Percentiles rank a stretch among this genome's conserved stretches.
Evolutionary conservation across 2,113 vertebrate species (phyloP).

Genomic region (Crypturellus undulatus): DNA sequence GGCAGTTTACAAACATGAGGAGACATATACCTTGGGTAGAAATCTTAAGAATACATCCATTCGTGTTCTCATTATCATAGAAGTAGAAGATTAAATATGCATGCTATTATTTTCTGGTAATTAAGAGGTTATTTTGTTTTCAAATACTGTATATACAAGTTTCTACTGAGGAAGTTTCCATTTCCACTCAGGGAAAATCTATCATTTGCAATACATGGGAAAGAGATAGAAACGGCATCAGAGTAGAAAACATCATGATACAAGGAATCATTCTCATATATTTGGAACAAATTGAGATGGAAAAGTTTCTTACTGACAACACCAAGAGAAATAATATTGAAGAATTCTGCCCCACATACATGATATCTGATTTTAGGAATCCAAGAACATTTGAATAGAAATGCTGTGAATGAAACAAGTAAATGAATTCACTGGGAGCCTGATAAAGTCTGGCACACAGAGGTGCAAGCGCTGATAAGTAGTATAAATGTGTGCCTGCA

Average conservation of each 20-base stretch:
- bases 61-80: neutral
- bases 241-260: neutral
- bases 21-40: neutral
- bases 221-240: neutral
- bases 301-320: neutral
- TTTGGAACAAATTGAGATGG: neutral
- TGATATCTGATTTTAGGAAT: neutral
- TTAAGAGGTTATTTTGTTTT: neutral
- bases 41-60: neutral
- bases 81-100: neutral
- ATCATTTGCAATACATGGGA: neutral
- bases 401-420: neutral
- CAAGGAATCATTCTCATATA: neutral
- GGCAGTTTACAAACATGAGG: neutral
- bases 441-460: neutral
- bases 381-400: neutral
- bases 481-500: neutral
- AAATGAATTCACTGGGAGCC: neutral
- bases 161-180: neutral
- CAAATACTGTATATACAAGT: neutral
- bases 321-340: neutral
- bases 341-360: neutral
- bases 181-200: neutral
- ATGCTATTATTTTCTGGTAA: neutral
- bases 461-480: neutral